A percentile compares a stretch with the other conserved stretches of the same genome.
Conservation (phyloP, 2,797 vertebrate genomes). For the Florisuga fusca region DNA sequence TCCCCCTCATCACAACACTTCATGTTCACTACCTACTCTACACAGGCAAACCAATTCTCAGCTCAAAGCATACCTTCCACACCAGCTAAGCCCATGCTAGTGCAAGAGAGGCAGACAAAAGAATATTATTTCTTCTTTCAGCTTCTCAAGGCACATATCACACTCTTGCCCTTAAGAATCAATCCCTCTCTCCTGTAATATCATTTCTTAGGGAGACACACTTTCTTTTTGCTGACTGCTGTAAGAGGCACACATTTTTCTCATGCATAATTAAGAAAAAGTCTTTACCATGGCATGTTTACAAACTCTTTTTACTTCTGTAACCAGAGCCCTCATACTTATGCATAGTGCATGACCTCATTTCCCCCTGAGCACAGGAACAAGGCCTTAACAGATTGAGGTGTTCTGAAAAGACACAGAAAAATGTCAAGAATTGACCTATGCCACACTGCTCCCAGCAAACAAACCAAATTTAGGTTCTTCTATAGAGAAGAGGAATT, state of each 20-base stretch:
- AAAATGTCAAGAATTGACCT: accelerated
- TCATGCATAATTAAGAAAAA: background rate
- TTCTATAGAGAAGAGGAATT: background rate
- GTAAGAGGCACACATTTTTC: background rate
- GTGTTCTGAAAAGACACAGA: background rate
- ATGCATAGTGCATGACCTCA: accelerated
- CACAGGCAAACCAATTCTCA: background rate
- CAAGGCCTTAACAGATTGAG: background rate
- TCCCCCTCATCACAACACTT: background rate
- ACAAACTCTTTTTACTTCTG: background rate
- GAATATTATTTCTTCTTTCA: background rate
- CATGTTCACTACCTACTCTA: background rate
- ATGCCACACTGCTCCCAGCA: background rate
- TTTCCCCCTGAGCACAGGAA: background rate
- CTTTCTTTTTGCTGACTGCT: background rate
- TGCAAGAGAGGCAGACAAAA: background rate
- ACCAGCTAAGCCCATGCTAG: accelerated
- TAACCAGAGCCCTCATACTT: background rate
- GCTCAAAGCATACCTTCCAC: background rate
- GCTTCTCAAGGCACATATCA: background rate
- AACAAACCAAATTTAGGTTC: background rate
- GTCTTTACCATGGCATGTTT: background rate
- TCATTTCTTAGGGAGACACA: background rate
- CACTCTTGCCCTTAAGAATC: background rate
- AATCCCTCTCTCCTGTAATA: background rate